These are phyloP conservation scores for Psephotus haematonotus DNA, from an alignment of 2,113 vertebrate genomes.

Conservation along the genomic window DNA sequence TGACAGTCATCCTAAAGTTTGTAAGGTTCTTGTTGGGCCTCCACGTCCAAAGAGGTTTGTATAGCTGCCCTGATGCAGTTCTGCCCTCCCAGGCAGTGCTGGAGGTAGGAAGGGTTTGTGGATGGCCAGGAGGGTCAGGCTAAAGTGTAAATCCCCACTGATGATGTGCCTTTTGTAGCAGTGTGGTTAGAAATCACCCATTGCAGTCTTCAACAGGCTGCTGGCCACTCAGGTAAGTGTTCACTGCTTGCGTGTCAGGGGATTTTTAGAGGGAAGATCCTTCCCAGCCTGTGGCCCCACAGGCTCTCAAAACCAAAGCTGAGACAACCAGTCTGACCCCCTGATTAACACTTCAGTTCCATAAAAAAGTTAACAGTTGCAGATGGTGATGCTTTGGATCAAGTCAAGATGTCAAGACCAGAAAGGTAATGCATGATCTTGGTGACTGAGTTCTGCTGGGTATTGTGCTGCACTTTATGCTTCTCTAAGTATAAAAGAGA, in stretches of 20 bases:
- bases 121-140: background rate
- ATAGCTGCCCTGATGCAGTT: background rate
- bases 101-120: background rate
- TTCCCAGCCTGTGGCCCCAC: background rate
- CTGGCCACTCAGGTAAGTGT: fast-evolving
- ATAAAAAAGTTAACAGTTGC: background rate
- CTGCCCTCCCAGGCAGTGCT: background rate
- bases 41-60: background rate
- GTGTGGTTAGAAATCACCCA: background rate
- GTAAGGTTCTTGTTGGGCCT: background rate
- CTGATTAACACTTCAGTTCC: background rate
- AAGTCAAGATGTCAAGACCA: background rate
- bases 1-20: background rate
- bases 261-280: background rate
- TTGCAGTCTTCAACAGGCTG: fast-evolving
- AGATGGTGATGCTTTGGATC: background rate
- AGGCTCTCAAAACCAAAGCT: background rate
- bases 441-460: background rate
- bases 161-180: background rate
- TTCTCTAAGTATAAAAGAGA: background rate
- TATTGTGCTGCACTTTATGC: background rate
- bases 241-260: background rate
- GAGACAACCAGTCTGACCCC: background rate
- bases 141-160: background rate
- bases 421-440: background rate